These are phyloP conservation scores for Gymnocheta viridis DNA, from an alignment of 2,888 invertebrate species.

Conservation along the genomic window DNA sequence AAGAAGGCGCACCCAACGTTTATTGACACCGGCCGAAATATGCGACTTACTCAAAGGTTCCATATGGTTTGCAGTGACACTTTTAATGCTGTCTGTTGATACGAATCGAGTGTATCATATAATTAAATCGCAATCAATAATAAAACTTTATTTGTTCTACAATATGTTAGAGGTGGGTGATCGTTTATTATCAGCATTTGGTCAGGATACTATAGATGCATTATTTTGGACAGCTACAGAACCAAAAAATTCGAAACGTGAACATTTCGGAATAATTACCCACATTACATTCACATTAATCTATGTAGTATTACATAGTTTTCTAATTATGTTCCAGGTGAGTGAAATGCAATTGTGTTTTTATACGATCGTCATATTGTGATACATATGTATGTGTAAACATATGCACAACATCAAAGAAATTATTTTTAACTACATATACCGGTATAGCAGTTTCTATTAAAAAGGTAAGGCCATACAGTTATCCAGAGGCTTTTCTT, in stretches of 20 bases:
- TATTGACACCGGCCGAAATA: slow-evolving; percentile 93
- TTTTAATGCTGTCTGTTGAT: slow-evolving; percentile 94
- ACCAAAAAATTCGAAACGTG: slow-evolving; percentile 90
- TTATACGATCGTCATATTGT: too few species aligned
- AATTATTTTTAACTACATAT: too few species aligned
- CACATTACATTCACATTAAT: slow-evolving; percentile 95
- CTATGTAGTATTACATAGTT: slow-evolving; percentile 95
- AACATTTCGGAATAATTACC: slow-evolving; percentile 93
- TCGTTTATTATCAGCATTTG: slow-evolving; percentile 96
- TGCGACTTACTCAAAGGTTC: slow-evolving; percentile 98
- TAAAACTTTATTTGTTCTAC: slow-evolving; percentile 99
- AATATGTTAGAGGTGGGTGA: slow-evolving; percentile 99
- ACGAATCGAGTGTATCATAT: slow-evolving; percentile 99
- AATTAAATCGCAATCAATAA: slow-evolving; percentile 98
- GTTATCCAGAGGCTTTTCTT: too few species aligned
- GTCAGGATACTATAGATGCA: slow-evolving; percentile 99
- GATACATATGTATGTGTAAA: too few species aligned
- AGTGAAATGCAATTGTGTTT: slow-evolving; percentile 83
- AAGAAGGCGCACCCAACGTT: slow-evolving; percentile 83
- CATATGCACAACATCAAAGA: too few species aligned
- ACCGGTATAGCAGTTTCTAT: too few species aligned
- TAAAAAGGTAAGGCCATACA: too few species aligned
- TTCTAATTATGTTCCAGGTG: slow-evolving; percentile 96
- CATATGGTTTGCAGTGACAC: slow-evolving; percentile 91
- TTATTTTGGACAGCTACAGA: slow-evolving; percentile 99